phyloP scores from a whole-genome alignment of 2,888 invertebrate species.

The Aphodius sticticus region DNA sequence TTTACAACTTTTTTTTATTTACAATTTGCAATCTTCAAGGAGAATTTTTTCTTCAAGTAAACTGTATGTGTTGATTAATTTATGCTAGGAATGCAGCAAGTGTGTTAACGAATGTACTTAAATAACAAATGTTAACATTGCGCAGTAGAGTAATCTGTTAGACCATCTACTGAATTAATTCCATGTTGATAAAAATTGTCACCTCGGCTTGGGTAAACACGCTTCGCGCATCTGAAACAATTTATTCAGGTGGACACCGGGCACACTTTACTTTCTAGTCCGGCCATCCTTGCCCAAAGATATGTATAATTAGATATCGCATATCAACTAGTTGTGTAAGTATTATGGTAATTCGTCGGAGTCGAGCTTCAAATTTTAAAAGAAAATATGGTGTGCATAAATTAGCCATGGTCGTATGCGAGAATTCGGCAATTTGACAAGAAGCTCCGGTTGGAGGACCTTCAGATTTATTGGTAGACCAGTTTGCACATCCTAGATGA shows the following conservation, averaged over 20 bases:
- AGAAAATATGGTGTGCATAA: not conserved
- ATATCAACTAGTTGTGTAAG: not conserved
- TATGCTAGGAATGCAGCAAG: not conserved
- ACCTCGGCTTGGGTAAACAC: not conserved
- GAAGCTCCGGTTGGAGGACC: not conserved
- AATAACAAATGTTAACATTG: not conserved
- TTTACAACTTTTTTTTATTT: no score
- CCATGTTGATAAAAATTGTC: not conserved
- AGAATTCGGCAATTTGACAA: not conserved
- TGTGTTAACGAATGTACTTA: not conserved
- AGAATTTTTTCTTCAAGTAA: not conserved
- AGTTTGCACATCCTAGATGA: not conserved
- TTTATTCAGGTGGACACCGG: not conserved
- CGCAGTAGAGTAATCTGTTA: not conserved
- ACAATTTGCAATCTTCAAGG: no score
- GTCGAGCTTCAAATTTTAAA: not conserved
- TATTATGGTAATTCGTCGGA: not conserved
- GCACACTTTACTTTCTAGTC: slow-evolving; percentile 4
- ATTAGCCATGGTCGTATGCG: not conserved
- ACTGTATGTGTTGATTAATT: not conserved
- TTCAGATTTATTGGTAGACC: not conserved
- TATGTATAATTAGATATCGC: not conserved
- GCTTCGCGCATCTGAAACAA: not conserved
- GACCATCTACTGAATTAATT: not conserved
- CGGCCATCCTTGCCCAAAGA: slow-evolving; percentile 4